phyloP scores from a whole-genome alignment of 1,140 invertebrate genomes.

The Pristionchus pacificus region DNA sequence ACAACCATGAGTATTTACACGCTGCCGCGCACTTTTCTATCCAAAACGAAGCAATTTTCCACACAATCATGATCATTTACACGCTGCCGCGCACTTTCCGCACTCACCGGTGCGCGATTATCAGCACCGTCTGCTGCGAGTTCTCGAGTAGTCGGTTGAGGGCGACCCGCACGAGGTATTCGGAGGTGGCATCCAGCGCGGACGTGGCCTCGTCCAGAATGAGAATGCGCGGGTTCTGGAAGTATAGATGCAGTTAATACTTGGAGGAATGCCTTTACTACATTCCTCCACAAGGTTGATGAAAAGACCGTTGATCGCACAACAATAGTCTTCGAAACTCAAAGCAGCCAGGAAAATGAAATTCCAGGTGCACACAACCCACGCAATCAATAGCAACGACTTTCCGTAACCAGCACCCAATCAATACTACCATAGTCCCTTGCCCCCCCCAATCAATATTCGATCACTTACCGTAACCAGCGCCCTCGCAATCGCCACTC shows the following conservation, averaged over 20 bases:
- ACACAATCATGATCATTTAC: no score
- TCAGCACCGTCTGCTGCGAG: slow-evolving; percentile 51
- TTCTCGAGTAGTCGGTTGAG: slow-evolving; percentile 59
- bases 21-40: no score
- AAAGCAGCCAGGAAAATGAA: no score
- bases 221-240: slow-evolving; percentile 61
- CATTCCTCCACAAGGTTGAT: slow-evolving; percentile 4
- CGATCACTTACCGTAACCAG: slow-evolving; percentile 58
- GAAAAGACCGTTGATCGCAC: no score
- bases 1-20: no score
- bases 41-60: no score
- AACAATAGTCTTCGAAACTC: no score
- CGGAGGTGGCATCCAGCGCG: slow-evolving; percentile 62
- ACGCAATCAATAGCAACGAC: background rate
- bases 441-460: background rate
- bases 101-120: slow-evolving; percentile 53
- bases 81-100: no score
- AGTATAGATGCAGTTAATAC: slow-evolving; percentile 19
- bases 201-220: slow-evolving; percentile 64
- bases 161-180: slow-evolving; percentile 58
- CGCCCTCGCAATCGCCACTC: slow-evolving; percentile 54
- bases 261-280: slow-evolving; percentile 20
- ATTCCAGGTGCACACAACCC: no score
- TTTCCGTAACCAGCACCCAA: background rate
- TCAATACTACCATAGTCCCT: background rate